These are phyloP conservation scores for Andricus curvator DNA, from an alignment of 2,888 invertebrate species.

Conservation along the genomic window DNA sequence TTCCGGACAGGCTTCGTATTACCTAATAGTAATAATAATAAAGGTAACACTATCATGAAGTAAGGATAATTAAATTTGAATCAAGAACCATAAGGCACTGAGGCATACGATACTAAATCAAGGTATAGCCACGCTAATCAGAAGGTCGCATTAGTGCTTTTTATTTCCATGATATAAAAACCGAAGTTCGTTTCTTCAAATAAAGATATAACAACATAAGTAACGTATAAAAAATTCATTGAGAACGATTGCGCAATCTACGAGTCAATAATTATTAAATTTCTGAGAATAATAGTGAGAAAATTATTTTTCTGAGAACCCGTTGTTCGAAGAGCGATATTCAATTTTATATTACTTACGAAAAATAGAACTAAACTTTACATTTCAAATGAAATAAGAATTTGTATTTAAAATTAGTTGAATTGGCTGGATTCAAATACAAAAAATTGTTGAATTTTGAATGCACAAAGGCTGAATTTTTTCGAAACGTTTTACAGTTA, in stretches of 20 bases:
- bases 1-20: too few relatives aligned
- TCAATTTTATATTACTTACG: too few relatives aligned
- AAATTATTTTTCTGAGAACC: background rate
- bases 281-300: background rate
- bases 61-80: conserved; percentile 10
- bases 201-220: background rate
- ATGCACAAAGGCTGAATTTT: too few relatives aligned
- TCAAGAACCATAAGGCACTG: background rate
- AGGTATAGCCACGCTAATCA: background rate
- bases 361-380: too few relatives aligned
- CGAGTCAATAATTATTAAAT: background rate
- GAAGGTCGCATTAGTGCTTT: background rate
- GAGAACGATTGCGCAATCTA: background rate
- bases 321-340: too few relatives aligned
- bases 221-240: background rate
- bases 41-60: conserved; percentile 1
- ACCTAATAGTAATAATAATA: background rate
- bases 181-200: background rate
- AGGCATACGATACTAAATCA: conserved; percentile 39
- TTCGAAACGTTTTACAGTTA: too few relatives aligned
- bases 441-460: too few relatives aligned
- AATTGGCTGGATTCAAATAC: too few relatives aligned
- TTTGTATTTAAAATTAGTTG: too few relatives aligned
- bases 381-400: too few relatives aligned
- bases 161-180: background rate